Conservation (phyloP, 2,797 vertebrate genomes). For the Mus caroli region DNA sequence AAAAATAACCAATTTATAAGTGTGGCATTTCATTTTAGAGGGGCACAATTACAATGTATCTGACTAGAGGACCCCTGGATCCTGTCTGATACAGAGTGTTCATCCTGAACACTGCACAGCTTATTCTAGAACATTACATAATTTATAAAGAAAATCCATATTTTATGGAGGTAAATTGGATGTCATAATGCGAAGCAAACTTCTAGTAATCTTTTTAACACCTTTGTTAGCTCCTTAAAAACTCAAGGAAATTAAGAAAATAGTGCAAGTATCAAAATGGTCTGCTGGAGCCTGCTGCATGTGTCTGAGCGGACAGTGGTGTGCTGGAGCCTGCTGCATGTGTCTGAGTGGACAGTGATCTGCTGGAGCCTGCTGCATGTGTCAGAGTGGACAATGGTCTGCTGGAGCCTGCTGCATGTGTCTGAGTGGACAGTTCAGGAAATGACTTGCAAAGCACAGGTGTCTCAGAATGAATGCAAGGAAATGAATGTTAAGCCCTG, state of each 20-base stretch:
- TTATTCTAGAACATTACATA: slow-evolving; percentile 74
- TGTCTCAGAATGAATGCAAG: slow-evolving; percentile 54
- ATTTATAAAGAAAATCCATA: slow-evolving; percentile 76
- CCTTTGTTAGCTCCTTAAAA: slow-evolving; percentile 62
- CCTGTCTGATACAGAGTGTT: slow-evolving; percentile 69
- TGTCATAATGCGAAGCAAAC: slow-evolving; percentile 32
- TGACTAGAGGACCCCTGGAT: slow-evolving; percentile 36
- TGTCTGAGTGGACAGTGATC: not conserved
- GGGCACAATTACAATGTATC: slow-evolving; percentile 78
- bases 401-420: slow-evolving; percentile 27
- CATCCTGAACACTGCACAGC: slow-evolving; percentile 48
- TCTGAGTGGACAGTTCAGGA: slow-evolving; percentile 9
- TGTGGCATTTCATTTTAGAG: slow-evolving; percentile 81
- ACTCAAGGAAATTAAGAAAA: slow-evolving; percentile 49
- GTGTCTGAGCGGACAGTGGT: not conserved
- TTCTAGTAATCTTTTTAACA: slow-evolving; percentile 77
- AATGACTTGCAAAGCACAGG: not conserved
- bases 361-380: slow-evolving; percentile 25
- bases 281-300: slow-evolving; percentile 33
- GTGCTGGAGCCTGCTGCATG: slow-evolving; percentile 24
- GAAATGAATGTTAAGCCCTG: not conserved
- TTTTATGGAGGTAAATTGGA: slow-evolving; percentile 74
- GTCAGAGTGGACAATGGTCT: not conserved
- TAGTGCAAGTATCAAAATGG: slow-evolving; percentile 55
- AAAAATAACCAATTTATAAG: slow-evolving; percentile 87